Base-by-base conservation (phyloP, 2,888 invertebrate genomes). In the Tenthredo livida region DNA sequence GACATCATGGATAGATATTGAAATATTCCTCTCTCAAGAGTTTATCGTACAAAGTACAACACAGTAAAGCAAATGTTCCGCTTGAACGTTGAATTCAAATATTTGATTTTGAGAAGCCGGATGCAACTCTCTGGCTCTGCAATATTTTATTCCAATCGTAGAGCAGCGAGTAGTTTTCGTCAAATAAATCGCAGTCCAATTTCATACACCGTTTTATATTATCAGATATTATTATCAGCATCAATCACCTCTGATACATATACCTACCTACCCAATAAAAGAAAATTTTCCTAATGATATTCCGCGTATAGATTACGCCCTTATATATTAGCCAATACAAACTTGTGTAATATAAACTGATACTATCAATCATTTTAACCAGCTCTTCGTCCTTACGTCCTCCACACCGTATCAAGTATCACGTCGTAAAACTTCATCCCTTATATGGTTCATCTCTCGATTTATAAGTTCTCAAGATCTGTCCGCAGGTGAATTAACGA, bases 61-160 rank as follows among this genome's bases (percentile, higher is more conserved):
- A 54, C n/a, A 54, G 54, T 3, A 77, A 25, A 77, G 54, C 25
- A 77, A 77, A 77, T 40, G 54, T 77, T 54, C 17, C 54, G 17
- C 40, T 77, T 25, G 54, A 77, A 73, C 12, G 40, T 73, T 40
- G 54, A 50, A 54, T 54, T 17, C 77, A 50, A 77, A 77, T 77
- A 77, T 77, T 50, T 77, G 77, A 77, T 54, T 77, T 54, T 15
- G 77, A 73, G 43, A 73, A 73, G n/a, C 43, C 72, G 72, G 72
- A 73, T 73, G 72, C 72, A 73, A 40, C 43, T 43, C 43, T 43
- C 43, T 9, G 43, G 40, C 15, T n/a, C 21, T 10, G 1, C 10
- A 25, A n/a, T 40, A 29, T 43, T 21, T 73, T 33, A 3, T 21
- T 37, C 25, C 21, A 33, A 67, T 73, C 25, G 61, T 21, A 15